Evolutionary conservation across 2,113 vertebrate genomes (phyloP).

Genomic region (Nycticebus coucang): DNA sequence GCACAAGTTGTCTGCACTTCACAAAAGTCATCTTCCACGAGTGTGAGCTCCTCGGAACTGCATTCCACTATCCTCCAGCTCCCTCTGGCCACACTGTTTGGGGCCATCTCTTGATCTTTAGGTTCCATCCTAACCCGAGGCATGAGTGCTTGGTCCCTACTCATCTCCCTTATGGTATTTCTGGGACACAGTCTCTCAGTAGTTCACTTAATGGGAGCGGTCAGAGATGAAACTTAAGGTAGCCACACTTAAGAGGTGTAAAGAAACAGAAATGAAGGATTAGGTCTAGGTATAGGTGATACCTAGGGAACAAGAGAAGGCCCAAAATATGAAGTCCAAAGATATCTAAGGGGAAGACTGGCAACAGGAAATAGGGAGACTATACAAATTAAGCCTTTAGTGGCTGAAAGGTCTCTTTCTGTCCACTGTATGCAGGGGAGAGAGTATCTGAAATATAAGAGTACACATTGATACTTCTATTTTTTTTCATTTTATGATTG

Average conservation of each 20-base stretch:
- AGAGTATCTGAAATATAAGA: slow-evolving; percentile 26
- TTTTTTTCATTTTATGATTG: slow-evolving; percentile 42
- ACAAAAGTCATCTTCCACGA: slow-evolving; percentile 40
- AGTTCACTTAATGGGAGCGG: neutral
- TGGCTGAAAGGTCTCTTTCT: slow-evolving; percentile 25
- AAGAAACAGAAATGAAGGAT: slow-evolving; percentile 34
- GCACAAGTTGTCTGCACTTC: neutral
- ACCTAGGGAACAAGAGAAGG: slow-evolving; percentile 34
- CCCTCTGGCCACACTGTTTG: neutral
- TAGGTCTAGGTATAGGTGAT: neutral
- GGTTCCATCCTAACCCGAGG: neutral
- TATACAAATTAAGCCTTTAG: neutral
- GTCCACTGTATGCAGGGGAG: neutral
- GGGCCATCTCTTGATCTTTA: neutral
- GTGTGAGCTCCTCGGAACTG: neutral
- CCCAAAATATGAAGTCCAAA: slow-evolving; percentile 40
- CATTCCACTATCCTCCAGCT: slow-evolving; percentile 21
- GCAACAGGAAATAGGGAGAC: slow-evolving; percentile 50
- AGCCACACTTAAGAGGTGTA: neutral
- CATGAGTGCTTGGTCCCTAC: neutral
- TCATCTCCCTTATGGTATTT: slow-evolving; percentile 35
- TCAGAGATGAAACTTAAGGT: slow-evolving; percentile 50
- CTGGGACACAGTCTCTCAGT: slow-evolving; percentile 10
- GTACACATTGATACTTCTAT: slow-evolving; percentile 15
- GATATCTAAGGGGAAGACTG: neutral